Base-by-base conservation (phyloP, 2,888 invertebrate species). In the Tetheella fluctuosa region DNA sequence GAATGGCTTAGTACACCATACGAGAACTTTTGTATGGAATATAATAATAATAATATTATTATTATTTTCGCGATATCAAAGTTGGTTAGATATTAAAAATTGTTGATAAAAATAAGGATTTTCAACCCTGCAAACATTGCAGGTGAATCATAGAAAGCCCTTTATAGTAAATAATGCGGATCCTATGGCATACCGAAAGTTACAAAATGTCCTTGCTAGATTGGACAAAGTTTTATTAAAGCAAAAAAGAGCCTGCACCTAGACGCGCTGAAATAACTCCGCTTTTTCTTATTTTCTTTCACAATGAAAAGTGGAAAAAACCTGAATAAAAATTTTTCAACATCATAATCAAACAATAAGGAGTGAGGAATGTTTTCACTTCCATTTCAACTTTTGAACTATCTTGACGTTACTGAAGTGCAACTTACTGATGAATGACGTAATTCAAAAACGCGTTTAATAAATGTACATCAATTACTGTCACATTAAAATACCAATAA, bases 361-460 rank as follows among this genome's bases (percentile, higher is more conserved):
- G 63, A 57, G 62, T 61, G 67, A 64, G 64, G 64, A 68, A 68
- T 17, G 42, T 17, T 37, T 34, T 23, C 20, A 34, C 8, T 34
- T 34, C 0, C 10, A 2, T 55, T 37, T 10, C 4, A 23, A 55
- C 37, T 55, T 55, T 55, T 37, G 13, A 34, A 1, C 20, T 60
- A 65, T 65, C 66, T 48, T 10, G 42, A 42, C 15, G 1, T 42
- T 17, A n/a, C 39, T 48, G 20, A n/a, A 48, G 1, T 20, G 20
- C 20, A n/a, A n/a, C n/a, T n/a, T 48, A n/a, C 10, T 10, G 34
- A 34, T 2, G 2, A 34, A 34, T 30, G 7, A 10, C 30, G 30
- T 28, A 28, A 0, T 28, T 28, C 7, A 28, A 7, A 28, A 28
- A 28, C 28, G 7, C 28, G 6, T 28, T 28, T 28, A 28, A 28